Conservation (phyloP, 2,113 vertebrate species). For the Pholis gunnellus region DNA sequence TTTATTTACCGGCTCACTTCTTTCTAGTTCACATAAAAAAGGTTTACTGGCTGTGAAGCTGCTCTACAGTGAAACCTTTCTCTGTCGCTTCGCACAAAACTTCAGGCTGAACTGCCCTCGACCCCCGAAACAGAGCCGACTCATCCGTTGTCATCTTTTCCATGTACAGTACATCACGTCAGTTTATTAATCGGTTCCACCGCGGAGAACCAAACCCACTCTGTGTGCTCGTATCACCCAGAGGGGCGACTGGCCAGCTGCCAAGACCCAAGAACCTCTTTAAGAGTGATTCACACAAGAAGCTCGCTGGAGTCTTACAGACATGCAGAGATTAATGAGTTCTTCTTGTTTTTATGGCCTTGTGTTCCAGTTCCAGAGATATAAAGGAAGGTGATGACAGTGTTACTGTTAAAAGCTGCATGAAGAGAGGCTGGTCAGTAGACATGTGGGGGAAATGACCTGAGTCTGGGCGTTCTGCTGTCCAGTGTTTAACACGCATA, state of each 20-base stretch:
- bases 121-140: background rate
- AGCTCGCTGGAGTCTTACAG: background rate
- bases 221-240: background rate
- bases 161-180: background rate
- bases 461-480: background rate
- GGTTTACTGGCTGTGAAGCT: background rate
- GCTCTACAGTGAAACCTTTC: background rate
- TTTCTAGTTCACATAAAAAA: background rate
- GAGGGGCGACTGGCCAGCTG: background rate
- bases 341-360: background rate
- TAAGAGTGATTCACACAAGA: background rate
- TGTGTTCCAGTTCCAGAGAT: background rate
- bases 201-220: background rate
- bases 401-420: too few species aligned
- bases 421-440: background rate
- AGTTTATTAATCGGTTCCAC: constrained; percentile 11
- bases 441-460: background rate
- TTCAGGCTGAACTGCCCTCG: background rate
- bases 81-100: background rate
- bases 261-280: constrained; percentile 2
- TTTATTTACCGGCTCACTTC: background rate
- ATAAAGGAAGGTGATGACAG: background rate
- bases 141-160: constrained; percentile 18
- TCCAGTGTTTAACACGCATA: background rate
- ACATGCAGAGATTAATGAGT: background rate